Evolutionary conservation across 2,888 invertebrate species (phyloP).

Genomic region (Nemoura dubitans): DNA sequence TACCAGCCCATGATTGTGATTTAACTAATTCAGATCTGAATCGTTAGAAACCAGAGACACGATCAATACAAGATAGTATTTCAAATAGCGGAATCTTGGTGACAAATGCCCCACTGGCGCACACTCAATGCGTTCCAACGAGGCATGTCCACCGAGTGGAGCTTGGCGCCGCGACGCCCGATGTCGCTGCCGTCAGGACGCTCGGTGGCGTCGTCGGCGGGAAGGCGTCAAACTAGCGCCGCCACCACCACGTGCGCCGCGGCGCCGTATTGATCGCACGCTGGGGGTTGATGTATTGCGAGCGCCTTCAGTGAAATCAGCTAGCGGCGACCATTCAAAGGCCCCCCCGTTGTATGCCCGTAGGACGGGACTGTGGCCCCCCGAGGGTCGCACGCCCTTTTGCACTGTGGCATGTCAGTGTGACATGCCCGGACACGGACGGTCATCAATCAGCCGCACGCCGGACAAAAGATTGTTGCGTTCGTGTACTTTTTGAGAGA

Average conservation of each 20-base stretch:
- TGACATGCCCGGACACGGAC: background rate
- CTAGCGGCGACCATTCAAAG: constrained; percentile 8
- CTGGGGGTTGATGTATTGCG: constrained; percentile 1
- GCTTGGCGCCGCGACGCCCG: background rate
- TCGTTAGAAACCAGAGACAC: no score
- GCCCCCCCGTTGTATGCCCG: background rate
- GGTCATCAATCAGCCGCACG: background rate
- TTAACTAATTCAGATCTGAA: no score
- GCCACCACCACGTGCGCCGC: background rate
- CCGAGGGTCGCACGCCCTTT: background rate
- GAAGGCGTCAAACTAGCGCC: constrained; percentile 28
- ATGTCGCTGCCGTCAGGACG: background rate
- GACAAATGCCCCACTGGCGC: no score
- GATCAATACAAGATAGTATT: no score
- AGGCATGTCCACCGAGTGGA: background rate
- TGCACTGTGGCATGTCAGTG: background rate
- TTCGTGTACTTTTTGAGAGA: background rate
- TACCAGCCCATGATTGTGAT: no score
- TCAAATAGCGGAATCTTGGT: no score
- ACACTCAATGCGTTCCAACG: no score
- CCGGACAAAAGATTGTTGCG: background rate
- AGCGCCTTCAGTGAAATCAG: background rate
- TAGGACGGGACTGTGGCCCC: background rate
- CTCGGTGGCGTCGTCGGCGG: constrained; percentile 47
- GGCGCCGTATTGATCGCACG: constrained; percentile 4